These are phyloP conservation scores for Prosapia bicincta DNA, from an alignment of 2,888 invertebrate species.

Conservation along the genomic window DNA sequence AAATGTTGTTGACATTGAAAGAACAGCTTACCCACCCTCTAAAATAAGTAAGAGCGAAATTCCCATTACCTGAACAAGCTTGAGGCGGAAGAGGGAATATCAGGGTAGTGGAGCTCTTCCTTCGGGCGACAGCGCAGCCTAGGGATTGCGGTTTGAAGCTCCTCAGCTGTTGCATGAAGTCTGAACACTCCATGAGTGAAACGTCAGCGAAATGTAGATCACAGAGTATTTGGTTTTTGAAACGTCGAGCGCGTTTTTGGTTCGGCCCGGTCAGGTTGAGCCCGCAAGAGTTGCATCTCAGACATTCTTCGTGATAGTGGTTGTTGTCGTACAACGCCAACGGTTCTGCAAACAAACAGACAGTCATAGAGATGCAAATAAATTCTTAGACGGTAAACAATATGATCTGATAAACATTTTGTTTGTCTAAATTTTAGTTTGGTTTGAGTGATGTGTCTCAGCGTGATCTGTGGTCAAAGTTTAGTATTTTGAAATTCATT, in stretches of 20 bases:
- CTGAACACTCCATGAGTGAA: constrained; percentile 94
- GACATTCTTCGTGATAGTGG: constrained; percentile 96
- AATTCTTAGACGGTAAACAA: too few relatives aligned
- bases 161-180: constrained; percentile 95
- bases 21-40: too few relatives aligned
- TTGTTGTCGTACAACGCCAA: constrained; percentile 92
- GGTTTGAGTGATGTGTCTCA: too few relatives aligned
- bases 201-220: constrained; percentile 96
- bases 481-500: too few relatives aligned
- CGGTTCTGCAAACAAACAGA: constrained; percentile 72
- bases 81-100: constrained; percentile 93
- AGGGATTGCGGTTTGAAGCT: constrained; percentile 94
- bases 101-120: constrained; percentile 90
- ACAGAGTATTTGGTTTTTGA: constrained; percentile 91
- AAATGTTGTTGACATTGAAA: too few relatives aligned
- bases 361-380: too few relatives aligned
- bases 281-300: constrained; percentile 93
- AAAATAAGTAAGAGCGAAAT: too few relatives aligned
- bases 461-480: too few relatives aligned
- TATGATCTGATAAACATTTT: too few relatives aligned
- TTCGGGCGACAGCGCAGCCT: constrained; percentile 90
- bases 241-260: constrained; percentile 58
- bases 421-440: too few relatives aligned
- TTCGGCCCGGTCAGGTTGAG: constrained; percentile 90
- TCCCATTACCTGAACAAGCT: constrained; percentile 79